Percentiles rank a stretch among this genome's conserved stretches.
Evolutionary conservation across 2,888 invertebrate genomes (phyloP).

Genomic region (Willowsia nigromaculata): DNA sequence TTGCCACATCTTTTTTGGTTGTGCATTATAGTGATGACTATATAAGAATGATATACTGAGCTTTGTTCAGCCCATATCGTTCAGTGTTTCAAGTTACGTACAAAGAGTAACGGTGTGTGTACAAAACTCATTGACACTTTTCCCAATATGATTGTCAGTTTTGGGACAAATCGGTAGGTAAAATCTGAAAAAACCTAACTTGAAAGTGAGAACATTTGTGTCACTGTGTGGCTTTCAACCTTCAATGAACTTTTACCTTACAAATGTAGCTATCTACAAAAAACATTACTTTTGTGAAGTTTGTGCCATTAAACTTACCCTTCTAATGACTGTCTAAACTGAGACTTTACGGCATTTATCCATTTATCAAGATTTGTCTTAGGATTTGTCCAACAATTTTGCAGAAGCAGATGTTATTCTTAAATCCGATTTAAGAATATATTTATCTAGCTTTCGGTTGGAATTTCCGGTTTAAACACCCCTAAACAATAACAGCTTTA

Average conservation of each 20-base stretch:
- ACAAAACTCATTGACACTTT: conserved; percentile 23
- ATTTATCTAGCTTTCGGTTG: conserved; percentile 54
- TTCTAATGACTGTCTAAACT: neutral
- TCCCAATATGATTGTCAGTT: conserved; percentile 53
- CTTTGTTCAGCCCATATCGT: neutral
- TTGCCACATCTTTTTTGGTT: conserved; percentile 28
- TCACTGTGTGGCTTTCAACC: conserved; percentile 54
- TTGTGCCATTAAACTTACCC: neutral
- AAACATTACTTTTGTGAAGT: neutral
- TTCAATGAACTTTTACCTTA: conserved; percentile 46
- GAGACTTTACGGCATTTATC: neutral
- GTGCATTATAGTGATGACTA: neutral
- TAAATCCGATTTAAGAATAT: conserved; percentile 60
- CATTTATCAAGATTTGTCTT: conserved; percentile 55
- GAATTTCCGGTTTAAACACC: conserved; percentile 54
- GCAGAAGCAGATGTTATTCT: conserved; percentile 45
- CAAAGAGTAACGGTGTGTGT: neutral
- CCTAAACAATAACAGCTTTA: neutral
- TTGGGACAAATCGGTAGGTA: conserved; percentile 47
- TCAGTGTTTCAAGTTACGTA: neutral
- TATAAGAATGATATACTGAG: neutral
- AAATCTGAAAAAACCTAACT: neutral
- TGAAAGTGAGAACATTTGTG: conserved; percentile 54
- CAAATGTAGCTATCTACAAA: too few species aligned
- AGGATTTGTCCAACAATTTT: conserved; percentile 19